Percentiles rank a stretch among this genome's conserved stretches.
phyloP scores from a whole-genome alignment of 2,113 vertebrate genomes.

The Gobio gobio region DNA sequence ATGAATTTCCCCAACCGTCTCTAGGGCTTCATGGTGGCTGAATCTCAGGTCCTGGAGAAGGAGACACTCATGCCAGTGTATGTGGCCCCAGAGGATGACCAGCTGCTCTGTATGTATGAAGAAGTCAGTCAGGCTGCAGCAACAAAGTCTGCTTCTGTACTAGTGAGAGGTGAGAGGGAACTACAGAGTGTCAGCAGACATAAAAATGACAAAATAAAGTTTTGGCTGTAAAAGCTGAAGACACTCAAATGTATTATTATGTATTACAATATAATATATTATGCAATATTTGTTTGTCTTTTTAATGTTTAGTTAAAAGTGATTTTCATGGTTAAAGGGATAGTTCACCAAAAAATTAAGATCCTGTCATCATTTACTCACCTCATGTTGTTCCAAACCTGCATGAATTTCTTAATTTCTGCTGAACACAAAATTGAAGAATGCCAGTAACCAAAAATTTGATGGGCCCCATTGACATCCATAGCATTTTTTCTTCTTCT shows the following conservation, averaged over 20 bases:
- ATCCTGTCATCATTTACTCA: too few species aligned
- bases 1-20: not conserved
- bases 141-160: slow-evolving; percentile 69
- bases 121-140: slow-evolving; percentile 75
- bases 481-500: too few species aligned
- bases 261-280: not conserved
- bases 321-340: too few species aligned
- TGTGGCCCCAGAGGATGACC: slow-evolving; percentile 74
- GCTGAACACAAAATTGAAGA: too few species aligned
- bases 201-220: not conserved
- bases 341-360: too few species aligned
- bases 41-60: slow-evolving; percentile 67
- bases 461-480: too few species aligned
- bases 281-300: too few species aligned
- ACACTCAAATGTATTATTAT: not conserved
- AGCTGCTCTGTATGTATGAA: slow-evolving; percentile 79
- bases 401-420: too few species aligned
- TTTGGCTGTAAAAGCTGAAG: not conserved
- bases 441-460: too few species aligned
- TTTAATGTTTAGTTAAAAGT: too few species aligned
- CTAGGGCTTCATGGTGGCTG: slow-evolving; percentile 77
- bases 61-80: slow-evolving; percentile 77
- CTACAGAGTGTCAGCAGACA: not conserved
- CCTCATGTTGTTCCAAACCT: too few species aligned
- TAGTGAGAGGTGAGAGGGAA: slow-evolving; percentile 71